Evolutionary conservation across 1,140 invertebrate genomes (phyloP).

Genomic region (Subanguina moxae): DNA sequence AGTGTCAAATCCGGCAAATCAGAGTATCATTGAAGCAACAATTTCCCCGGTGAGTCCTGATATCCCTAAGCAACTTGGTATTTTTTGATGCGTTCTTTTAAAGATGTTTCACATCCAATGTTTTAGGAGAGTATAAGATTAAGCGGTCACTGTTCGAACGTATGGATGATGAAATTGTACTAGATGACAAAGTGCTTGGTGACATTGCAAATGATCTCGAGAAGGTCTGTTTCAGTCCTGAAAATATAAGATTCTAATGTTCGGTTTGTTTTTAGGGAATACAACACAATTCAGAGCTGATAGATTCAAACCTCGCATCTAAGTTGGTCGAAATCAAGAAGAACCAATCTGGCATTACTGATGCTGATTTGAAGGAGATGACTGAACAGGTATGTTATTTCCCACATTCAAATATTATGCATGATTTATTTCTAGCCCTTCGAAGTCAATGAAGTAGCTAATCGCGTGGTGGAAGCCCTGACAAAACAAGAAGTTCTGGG

Average conservation of each 20-base stretch:
- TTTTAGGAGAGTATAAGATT: neutral
- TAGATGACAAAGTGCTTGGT: conserved; percentile 15
- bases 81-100: no score
- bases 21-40: neutral
- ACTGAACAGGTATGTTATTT: conserved; percentile 8
- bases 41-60: neutral
- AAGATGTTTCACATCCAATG: no score
- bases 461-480: conserved; percentile 17
- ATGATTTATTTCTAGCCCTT: conserved; percentile 3
- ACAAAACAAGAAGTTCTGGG: conserved; percentile 17
- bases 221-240: neutral
- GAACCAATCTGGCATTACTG: neutral
- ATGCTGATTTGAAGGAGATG: conserved; percentile 7
- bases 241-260: neutral
- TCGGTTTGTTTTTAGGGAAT: conserved; percentile 5
- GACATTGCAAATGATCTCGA: conserved; percentile 22
- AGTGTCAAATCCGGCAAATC: neutral
- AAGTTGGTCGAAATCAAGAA: conserved; percentile 20
- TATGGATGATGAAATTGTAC: conserved; percentile 18
- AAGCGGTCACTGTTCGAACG: conserved; percentile 13
- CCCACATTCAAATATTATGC: neutral
- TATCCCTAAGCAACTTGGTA: no score
- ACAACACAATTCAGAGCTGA: conserved; percentile 7
- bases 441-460: conserved; percentile 19
- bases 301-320: conserved; percentile 5